Evolutionary conservation across 2,797 vertebrate genomes (phyloP), one percentile per base, ranked within the genome.

Genomic region (Acropternis orthonyx): DNA sequence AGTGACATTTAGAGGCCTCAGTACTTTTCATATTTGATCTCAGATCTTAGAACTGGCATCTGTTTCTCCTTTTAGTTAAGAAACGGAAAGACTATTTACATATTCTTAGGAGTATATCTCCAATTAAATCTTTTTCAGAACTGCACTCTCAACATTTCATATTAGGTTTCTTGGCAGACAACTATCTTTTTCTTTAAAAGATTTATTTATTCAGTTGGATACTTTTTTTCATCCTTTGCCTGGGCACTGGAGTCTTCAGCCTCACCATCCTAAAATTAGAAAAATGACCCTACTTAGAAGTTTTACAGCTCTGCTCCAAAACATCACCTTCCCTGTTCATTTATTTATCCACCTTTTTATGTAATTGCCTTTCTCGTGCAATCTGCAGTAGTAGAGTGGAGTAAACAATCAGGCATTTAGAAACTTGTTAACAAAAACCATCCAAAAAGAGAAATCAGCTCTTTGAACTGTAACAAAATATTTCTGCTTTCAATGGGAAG

Each of bases 41-140:
- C 93, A 56, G 85, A 91, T 96, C 86, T 88, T 89, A 94, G 89
- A 75, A 65, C 77, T 97, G 96, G 98, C 98, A 98, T 98, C 97
- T 98, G 98, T 97, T 98, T 98, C 97, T 98, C 97, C 95, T 98
- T 98, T 98, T 85, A 97, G 95, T 97, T 95, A 89, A 98, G 97
- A 96, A 98, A 97, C 86, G 76, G 85, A 97, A 97, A 96, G 96
- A 97, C 96, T 98, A 98, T 98, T 98, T 98, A 98, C 97, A 97
- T 98, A 98, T 97, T 98, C 97, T 95, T 97, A 94, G 89, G 94
- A 94, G 89, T 95, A 91, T 98, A 98, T 98, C 98, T 96, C 96
- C 97, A 98, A 98, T 98, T 97, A 98, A 97, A 97, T 98, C 97
- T 97, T 97, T 95, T 97, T 97, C 94, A 92, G 97, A 98, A 90